These are phyloP conservation scores for Ophioderma brevispina DNA, from an alignment of 35 echinoderm and acorn worm genomes.

Conservation along the genomic window DNA sequence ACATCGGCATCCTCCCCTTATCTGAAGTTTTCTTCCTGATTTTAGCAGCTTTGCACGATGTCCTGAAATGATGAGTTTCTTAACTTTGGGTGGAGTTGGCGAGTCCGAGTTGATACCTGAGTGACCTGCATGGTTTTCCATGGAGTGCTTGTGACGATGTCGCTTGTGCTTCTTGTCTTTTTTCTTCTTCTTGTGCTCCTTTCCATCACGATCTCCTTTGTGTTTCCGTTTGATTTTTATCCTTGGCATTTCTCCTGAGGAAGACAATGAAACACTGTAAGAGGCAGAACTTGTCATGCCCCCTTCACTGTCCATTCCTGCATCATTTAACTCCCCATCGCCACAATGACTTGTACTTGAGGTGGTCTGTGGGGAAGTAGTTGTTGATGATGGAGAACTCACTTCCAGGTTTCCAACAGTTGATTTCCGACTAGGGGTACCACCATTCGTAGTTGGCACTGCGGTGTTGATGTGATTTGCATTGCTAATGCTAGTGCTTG, in stretches of 20 bases:
- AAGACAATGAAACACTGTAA: conserved; percentile 49
- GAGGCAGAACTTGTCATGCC: conserved; percentile 11
- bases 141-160: conserved; percentile 5
- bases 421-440: background rate
- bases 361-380: background rate
- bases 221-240: conserved; percentile 45
- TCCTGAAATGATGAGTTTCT: conserved; percentile 74
- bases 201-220: background rate
- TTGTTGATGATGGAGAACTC: background rate
- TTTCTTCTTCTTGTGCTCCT: conserved; percentile 16
- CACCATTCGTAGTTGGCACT: background rate
- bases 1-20: conserved; percentile 70
- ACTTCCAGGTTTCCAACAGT: background rate
- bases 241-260: conserved; percentile 15
- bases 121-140: background rate
- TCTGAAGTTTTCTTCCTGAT: conserved; percentile 51
- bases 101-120: background rate
- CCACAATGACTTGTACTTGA: background rate
- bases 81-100: background rate
- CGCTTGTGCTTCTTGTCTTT: conserved; percentile 29
- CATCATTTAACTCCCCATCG: background rate
- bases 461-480: background rate
- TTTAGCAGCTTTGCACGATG: conserved; percentile 77
- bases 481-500: background rate
- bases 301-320: background rate